A percentile compares a stretch with the other conserved stretches of the same genome.
These are phyloP conservation scores for Leucopsar rothschildi DNA, from an alignment of 2,113 vertebrate species.

Conservation along the genomic window DNA sequence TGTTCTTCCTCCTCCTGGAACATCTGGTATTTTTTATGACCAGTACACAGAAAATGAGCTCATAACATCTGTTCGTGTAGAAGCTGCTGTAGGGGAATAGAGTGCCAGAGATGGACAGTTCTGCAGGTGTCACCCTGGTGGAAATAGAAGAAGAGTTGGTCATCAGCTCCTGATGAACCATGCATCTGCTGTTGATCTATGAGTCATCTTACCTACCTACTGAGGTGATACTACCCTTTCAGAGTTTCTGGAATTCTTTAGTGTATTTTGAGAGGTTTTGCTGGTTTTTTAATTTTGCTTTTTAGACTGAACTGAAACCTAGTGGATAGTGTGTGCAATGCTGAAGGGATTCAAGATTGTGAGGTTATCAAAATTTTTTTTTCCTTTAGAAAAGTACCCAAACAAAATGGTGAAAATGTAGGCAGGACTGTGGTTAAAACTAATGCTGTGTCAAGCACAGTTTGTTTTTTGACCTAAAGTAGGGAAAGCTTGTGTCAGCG, in stretches of 20 bases:
- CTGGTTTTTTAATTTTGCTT: too few species aligned
- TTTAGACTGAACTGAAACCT: not conserved
- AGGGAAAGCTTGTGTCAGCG: not conserved
- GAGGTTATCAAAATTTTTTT: not conserved
- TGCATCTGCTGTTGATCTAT: not conserved
- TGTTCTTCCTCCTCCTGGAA: not conserved
- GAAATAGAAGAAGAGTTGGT: not conserved
- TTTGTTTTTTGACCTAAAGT: not conserved
- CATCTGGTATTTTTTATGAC: not conserved
- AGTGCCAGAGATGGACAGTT: not conserved
- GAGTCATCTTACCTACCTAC: not conserved
- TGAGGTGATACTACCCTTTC: not conserved
- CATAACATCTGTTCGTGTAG: not conserved
- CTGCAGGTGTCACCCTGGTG: not conserved
- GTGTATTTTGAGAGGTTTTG: not conserved
- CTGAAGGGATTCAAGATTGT: not conserved
- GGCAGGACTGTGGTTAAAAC: not conserved
- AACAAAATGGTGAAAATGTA: rapidly evolving
- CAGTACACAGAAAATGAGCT: not conserved
- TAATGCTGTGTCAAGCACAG: rapidly evolving
- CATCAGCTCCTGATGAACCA: not conserved
- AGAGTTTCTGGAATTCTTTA: not conserved
- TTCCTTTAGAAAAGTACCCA: not conserved
- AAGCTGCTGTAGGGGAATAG: not conserved
- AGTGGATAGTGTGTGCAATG: not conserved